Evolutionary conservation across 2,888 invertebrate genomes (phyloP).

Genomic region (Parapristionchus giblindavisi): DNA sequence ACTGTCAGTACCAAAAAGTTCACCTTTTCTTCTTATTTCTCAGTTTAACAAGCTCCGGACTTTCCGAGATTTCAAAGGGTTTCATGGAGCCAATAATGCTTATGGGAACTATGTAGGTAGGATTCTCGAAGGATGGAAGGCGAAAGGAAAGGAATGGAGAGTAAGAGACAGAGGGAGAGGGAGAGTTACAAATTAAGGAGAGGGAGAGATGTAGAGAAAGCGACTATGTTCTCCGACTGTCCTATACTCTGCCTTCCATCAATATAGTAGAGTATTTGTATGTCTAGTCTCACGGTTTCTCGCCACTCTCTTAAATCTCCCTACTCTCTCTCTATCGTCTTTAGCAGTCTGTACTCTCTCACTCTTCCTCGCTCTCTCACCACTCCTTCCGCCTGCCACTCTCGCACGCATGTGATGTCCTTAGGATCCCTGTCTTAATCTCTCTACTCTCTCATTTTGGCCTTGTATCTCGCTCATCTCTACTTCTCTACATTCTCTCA

Average conservation of each 20-base stretch:
- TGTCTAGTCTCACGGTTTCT: constrained; percentile 11
- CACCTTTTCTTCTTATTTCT: not conserved
- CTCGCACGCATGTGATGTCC: no score
- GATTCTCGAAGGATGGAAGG: not conserved
- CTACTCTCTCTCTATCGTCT: constrained; percentile 2
- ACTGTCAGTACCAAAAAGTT: not conserved
- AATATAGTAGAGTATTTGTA: not conserved
- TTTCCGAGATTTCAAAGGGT: not conserved
- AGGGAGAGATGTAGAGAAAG: not conserved
- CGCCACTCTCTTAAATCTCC: not conserved
- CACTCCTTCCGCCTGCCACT: not conserved
- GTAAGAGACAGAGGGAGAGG: not conserved
- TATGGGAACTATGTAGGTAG: not conserved
- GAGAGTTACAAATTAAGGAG: no score
- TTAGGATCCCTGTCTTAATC: no score
- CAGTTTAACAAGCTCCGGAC: not conserved
- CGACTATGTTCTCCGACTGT: not conserved
- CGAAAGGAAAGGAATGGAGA: not conserved
- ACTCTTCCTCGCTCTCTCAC: not conserved
- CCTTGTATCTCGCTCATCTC: not conserved
- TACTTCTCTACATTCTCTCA: not conserved
- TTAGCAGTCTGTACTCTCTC: no score
- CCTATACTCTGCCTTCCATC: not conserved
- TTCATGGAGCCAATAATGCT: no score
- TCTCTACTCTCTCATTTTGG: not conserved